Percentiles rank a stretch among this genome's conserved stretches.
phyloP scores from a whole-genome alignment of 2,797 vertebrate genomes.

The Diglossa cyanea region DNA sequence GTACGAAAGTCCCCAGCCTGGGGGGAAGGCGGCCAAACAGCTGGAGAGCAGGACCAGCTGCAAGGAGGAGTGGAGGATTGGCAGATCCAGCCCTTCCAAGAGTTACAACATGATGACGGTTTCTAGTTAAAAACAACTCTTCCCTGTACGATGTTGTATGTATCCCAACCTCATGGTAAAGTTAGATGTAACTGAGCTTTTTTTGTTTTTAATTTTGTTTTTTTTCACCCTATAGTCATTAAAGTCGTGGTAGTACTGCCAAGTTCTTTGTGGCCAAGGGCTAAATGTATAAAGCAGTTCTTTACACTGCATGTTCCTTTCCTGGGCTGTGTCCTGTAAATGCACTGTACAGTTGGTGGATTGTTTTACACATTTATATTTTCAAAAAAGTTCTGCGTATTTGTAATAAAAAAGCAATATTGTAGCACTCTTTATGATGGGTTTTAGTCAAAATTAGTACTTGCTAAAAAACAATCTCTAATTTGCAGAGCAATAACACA shows the following conservation, averaged over 20 bases:
- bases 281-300: constrained; percentile 55
- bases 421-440: constrained; percentile 34
- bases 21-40: not conserved
- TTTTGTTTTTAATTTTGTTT: not conserved
- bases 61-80: constrained; percentile 71
- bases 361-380: constrained; percentile 77
- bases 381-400: constrained; percentile 66
- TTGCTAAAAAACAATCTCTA: not conserved
- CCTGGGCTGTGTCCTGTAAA: constrained; percentile 72
- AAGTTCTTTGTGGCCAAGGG: constrained; percentile 59
- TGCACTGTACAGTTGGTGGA: constrained; percentile 71
- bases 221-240: constrained; percentile 13
- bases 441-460: constrained; percentile 3
- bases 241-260: constrained; percentile 62
- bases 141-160: constrained; percentile 39
- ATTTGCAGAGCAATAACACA: constrained; percentile 18
- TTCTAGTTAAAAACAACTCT: constrained; percentile 66
- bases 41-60: constrained; percentile 67
- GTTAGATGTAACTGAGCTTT: constrained; percentile 13
- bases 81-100: constrained; percentile 72
- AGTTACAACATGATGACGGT: constrained; percentile 74
- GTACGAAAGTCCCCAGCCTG: constrained; percentile 67
- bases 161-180: constrained; percentile 24
- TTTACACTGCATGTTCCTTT: constrained; percentile 29
- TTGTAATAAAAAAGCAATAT: constrained; percentile 74